Percentiles rank a stretch among this genome's conserved stretches.
Conservation (phyloP, 2,113 vertebrate genomes). For the Nannospalax galili region DNA sequence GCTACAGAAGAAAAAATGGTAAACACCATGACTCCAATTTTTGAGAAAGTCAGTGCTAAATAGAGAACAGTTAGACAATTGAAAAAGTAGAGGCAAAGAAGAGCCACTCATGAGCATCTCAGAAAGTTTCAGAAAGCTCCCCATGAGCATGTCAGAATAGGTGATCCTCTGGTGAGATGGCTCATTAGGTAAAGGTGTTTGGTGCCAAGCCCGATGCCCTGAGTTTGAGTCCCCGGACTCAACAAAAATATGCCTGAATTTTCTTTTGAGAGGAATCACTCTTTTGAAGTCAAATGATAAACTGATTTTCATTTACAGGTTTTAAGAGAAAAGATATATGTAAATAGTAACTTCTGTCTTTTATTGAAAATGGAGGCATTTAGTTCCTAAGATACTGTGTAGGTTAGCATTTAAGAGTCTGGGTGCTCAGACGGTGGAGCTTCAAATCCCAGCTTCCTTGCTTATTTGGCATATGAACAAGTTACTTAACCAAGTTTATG, state of each 20-base stretch:
- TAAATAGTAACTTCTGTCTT: not conserved
- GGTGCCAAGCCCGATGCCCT: not conserved
- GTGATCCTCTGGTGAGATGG: not conserved
- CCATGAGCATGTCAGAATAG: not conserved
- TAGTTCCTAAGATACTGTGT: not conserved
- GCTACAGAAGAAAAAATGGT: slow-evolving; percentile 39
- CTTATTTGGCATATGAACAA: not conserved
- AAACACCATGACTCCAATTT: not conserved
- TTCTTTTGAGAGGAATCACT: not conserved
- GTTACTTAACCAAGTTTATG: slow-evolving; percentile 18
- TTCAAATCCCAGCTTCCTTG: not conserved
- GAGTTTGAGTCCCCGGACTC: not conserved
- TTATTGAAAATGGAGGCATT: slow-evolving; percentile 2
- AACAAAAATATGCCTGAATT: not conserved
- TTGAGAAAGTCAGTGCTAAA: slow-evolving; percentile 9
- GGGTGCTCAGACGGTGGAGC: not conserved
- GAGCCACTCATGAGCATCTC: not conserved
- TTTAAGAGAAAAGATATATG: slow-evolving; percentile 23
- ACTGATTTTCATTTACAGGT: not conserved
- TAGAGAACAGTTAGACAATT: not conserved
- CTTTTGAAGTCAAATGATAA: not conserved
- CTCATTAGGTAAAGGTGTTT: not conserved
- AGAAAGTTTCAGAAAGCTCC: not conserved
- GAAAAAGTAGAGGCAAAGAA: slow-evolving; percentile 16
- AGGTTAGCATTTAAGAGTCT: not conserved